A percentile compares a stretch with the other conserved stretches of the same genome.
Conservation (phyloP, 2,113 vertebrate species). For the Ailuropoda melanoleuca region DNA sequence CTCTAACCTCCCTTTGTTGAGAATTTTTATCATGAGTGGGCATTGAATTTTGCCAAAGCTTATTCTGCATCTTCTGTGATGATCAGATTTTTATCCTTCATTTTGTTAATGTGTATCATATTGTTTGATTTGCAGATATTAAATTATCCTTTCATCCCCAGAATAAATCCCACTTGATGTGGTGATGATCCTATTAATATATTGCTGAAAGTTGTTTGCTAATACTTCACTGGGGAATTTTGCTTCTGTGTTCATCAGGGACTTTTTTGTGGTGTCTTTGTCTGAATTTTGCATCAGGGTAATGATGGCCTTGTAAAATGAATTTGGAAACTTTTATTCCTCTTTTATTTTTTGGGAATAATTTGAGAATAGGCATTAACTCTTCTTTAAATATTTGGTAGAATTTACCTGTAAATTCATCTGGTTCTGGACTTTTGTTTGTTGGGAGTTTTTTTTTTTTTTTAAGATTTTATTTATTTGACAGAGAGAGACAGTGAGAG, state of each 20-base stretch:
- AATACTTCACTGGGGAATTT: neutral
- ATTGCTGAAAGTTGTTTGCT: neutral
- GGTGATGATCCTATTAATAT: neutral
- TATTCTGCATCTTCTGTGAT: neutral
- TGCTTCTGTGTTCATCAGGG: neutral
- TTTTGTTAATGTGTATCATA: neutral
- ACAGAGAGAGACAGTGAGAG: too few relatives aligned
- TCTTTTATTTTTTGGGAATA: neutral
- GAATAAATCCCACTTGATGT: neutral
- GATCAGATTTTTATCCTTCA: neutral
- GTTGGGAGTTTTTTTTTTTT: neutral
- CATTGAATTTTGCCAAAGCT: neutral
- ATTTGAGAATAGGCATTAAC: neutral
- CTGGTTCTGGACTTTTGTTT: neutral
- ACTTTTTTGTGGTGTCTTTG: neutral
- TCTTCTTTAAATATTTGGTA: neutral
- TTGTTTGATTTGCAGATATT: neutral
- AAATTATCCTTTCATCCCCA: neutral
- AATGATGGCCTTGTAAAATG: neutral
- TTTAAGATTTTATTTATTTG: too few relatives aligned
- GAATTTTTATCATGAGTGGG: neutral
- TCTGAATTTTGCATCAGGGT: neutral
- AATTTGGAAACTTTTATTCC: neutral
- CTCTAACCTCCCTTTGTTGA: neutral
- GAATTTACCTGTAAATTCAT: neutral